Percentiles rank a stretch among this genome's conserved stretches.
Conservation (phyloP, 2,113 vertebrate genomes). For the Scortum barcoo region DNA sequence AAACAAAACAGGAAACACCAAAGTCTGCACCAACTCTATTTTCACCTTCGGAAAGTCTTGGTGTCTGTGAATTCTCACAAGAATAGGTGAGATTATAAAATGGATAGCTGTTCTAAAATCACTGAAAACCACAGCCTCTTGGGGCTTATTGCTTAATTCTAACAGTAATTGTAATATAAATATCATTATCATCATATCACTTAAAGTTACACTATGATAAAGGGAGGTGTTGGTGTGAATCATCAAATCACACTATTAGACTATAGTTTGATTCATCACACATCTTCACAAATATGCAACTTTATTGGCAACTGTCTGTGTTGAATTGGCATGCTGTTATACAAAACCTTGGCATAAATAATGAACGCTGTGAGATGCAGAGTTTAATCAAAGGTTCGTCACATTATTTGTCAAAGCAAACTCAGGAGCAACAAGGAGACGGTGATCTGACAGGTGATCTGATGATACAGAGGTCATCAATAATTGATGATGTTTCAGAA, state of each 20-base stretch:
- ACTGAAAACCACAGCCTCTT: no score
- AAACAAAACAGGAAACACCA: background rate
- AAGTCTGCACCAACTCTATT: background rate
- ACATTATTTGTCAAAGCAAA: constrained; percentile 26
- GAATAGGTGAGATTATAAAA: no score
- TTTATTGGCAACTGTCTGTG: background rate
- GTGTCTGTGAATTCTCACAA: background rate
- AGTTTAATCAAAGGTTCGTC: background rate
- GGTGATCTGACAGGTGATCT: constrained; percentile 1
- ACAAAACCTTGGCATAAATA: background rate
- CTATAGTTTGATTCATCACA: background rate
- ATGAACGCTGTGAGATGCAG: background rate
- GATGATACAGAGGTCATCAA: background rate
- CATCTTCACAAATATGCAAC: background rate
- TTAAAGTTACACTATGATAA: background rate
- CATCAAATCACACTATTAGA: background rate
- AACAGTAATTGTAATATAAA: background rate
- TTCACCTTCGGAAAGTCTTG: background rate
- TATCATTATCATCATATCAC: background rate
- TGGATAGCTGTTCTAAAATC: no score
- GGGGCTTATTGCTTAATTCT: no score
- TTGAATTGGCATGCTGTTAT: background rate
- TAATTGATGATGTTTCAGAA: no score
- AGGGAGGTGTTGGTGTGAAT: background rate
- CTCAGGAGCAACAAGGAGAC: constrained; percentile 8